Base-by-base conservation (phyloP, 2,888 invertebrate species). In the Homarus gammarus region DNA sequence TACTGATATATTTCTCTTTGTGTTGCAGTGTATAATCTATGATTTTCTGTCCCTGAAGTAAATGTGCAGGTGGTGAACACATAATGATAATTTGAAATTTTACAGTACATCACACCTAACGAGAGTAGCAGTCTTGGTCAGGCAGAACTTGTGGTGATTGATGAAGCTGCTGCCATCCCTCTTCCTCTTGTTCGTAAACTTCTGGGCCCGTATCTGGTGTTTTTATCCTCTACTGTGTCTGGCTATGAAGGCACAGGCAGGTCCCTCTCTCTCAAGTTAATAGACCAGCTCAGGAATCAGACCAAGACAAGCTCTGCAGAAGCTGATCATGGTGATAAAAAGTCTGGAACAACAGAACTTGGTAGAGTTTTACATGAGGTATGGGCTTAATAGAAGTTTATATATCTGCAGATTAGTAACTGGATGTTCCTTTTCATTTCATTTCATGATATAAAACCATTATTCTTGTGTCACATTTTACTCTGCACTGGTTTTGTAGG, bases 121-220 rank as follows among this genome's bases (percentile, higher is more conserved):
- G 99, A 99, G 94, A 96, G 97, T 77, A 96, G 97, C 89, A 96
- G 97, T 91, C 95, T 99, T 51, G 96, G 97, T 12, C 98, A 99
- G 92, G 99, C 99, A 0, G 99, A 99, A 94, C 94, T 99, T 68
- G 95, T 99, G 51, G 96, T 99, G 0, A 99, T 99, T 88, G 99
- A 99, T 94, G 99, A 99, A 94, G 99, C 99, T 1, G 99, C 99
- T 0, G 99, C 99, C 10, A 99, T 99, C 92, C 99, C 99, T 0
- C 94, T 99, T 89, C 97, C 97, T 0, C 96, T 97, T 93, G 99
- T 99, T 0, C 97, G 98, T 92, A 96, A 96, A 1, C 96, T 99
- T 94, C 95, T 97, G 87, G 97, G 97, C 0, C 98, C 99, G 0
- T 99, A 99, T 93, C 95, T 99, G 56, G 97, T 98, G 18, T 97